Evolutionary conservation across 30 jellyfish, hydroid and myxozoan genomes (phyloP).

Genomic region (Cassiopea xamachana): DNA sequence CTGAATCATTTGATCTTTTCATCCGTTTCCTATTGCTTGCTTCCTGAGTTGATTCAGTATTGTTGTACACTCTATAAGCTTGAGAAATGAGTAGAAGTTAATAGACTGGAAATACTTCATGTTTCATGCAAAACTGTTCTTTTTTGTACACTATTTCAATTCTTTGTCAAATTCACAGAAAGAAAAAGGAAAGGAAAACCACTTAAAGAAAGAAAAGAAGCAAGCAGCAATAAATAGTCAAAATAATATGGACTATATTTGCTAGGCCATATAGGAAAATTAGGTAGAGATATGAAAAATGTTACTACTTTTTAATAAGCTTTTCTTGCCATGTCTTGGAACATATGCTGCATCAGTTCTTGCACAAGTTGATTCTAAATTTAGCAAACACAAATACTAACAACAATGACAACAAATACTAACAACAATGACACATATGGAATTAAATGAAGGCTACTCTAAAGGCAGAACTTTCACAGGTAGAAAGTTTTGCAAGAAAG

Average conservation of each 20-base stretch:
- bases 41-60: constrained; percentile 23
- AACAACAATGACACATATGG: no score
- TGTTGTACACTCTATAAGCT: constrained; percentile 68
- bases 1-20: constrained; percentile 9
- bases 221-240: no score
- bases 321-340: constrained; percentile 89
- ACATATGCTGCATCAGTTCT: constrained; percentile 97
- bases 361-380: constrained; percentile 87
- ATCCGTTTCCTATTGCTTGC: not conserved
- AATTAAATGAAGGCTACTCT: no score
- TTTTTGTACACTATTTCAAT: no score
- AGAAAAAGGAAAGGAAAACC: no score
- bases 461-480: no score
- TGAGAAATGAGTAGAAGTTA: not conserved
- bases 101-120: not conserved
- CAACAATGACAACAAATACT: not conserved
- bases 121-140: no score
- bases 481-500: no score
- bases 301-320: constrained; percentile 76
- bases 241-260: no score
- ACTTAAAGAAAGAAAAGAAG: no score
- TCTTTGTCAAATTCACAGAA: no score
- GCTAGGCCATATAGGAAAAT: not conserved
- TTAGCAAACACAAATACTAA: not conserved
- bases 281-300: not conserved